Conservation (phyloP, 2,113 vertebrate species). For the Cathartes aura region DNA sequence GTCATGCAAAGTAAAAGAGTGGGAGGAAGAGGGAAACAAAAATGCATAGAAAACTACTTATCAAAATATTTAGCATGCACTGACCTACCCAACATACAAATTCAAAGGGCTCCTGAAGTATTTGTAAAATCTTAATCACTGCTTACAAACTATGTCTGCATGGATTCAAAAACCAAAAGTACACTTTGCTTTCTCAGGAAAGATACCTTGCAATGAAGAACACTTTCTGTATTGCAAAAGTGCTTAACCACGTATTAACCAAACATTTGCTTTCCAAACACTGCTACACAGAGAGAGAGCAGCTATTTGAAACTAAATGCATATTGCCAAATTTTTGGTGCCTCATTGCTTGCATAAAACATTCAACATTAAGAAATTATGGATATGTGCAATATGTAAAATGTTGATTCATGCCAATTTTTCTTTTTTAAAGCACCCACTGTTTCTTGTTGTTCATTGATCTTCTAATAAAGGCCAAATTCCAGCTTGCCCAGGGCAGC, state of each 20-base stretch:
- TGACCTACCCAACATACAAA: constrained; percentile 5
- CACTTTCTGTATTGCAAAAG: constrained; percentile 27
- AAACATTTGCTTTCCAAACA: constrained; percentile 68
- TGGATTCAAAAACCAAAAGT: constrained; percentile 14
- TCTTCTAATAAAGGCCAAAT: constrained; percentile 2
- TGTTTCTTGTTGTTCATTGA: background rate
- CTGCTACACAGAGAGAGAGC: background rate
- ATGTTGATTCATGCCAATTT: background rate
- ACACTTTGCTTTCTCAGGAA: constrained; percentile 1
- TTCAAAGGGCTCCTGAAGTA: constrained; percentile 46
- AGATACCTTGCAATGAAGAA: constrained; percentile 16
- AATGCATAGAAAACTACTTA: constrained; percentile 20
- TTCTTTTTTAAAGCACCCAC: background rate
- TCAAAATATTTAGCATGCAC: constrained; percentile 34
- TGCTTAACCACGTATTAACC: constrained; percentile 52
- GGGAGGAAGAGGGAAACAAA: constrained; percentile 38
- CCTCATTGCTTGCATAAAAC: background rate
- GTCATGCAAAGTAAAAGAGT: background rate
- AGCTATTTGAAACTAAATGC: constrained; percentile 21
- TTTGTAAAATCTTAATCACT: constrained; percentile 43
- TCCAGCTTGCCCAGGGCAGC: background rate
- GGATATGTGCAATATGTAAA: background rate
- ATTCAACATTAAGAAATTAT: constrained; percentile 14
- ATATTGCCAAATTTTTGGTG: constrained; percentile 31
- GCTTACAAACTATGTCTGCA: constrained; percentile 12